phyloP scores from a whole-genome alignment of 2,797 vertebrate genomes.

The Acipenser ruthenus region DNA sequence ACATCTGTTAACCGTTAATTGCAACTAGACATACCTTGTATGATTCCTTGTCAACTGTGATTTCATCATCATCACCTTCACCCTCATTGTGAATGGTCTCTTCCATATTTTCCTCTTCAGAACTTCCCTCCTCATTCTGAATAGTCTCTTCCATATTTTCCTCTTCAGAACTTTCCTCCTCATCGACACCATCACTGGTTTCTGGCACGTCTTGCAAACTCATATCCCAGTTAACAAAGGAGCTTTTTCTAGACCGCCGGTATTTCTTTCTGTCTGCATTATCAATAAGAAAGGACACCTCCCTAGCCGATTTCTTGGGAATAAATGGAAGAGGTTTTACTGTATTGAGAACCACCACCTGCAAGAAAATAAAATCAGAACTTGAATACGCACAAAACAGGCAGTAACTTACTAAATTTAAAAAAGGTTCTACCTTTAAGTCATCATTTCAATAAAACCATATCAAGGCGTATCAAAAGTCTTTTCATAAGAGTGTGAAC shows the following conservation, averaged over 20 bases:
- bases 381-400: too few relatives aligned
- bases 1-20: background rate
- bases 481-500: too few relatives aligned
- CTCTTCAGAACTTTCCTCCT: conserved; percentile 25
- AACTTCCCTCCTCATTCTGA: conserved; percentile 12
- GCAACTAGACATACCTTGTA: conserved; percentile 53
- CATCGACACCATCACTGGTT: conserved; percentile 43
- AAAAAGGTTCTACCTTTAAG: too few relatives aligned
- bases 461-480: too few relatives aligned
- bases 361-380: background rate
- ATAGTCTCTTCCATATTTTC: conserved; percentile 33
- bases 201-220: conserved; percentile 72
- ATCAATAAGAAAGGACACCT: conserved; percentile 41
- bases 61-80: conserved; percentile 34
- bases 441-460: too few relatives aligned
- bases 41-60: conserved; percentile 38
- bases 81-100: conserved; percentile 33
- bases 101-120: conserved; percentile 34
- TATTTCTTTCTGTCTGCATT: conserved; percentile 39
- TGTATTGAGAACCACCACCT: conserved; percentile 70
- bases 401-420: too few relatives aligned
- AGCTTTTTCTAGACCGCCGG: conserved; percentile 44
- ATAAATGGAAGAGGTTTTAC: conserved; percentile 39
- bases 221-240: conserved; percentile 64
- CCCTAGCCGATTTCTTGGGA: conserved; percentile 43